Conservation (phyloP, 2,888 invertebrate species). For the Meandrusa payeni region DNA sequence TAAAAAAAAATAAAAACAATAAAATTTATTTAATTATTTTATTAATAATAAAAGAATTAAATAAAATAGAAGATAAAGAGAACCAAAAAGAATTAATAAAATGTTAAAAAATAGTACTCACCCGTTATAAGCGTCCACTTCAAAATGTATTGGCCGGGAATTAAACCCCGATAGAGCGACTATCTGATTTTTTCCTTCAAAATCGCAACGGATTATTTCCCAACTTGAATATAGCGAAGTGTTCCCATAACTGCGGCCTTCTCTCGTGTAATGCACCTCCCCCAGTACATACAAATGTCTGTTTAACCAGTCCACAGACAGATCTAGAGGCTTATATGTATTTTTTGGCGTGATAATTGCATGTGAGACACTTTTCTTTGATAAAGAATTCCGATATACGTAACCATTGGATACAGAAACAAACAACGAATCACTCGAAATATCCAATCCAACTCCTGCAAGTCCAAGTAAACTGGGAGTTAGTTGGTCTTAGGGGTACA, state of each 20-base stretch:
- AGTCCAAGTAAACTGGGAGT: too few relatives aligned
- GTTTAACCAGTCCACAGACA: conserved; percentile 95
- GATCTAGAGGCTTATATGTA: conserved; percentile 84
- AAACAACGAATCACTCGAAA: conserved; percentile 87
- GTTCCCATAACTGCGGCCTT: conserved; percentile 45
- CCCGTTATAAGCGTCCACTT: conserved; percentile 96
- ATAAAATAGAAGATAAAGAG: too few relatives aligned
- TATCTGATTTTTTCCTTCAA: conserved; percentile 86
- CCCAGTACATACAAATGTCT: conserved; percentile 91
- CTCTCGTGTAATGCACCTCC: conserved; percentile 80
- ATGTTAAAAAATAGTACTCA: conserved; percentile 52
- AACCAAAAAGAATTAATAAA: conserved; percentile 1
- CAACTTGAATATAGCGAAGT: conserved; percentile 69
- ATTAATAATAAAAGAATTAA: too few relatives aligned
- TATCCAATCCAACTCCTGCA: conserved; percentile 88
- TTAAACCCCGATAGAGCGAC: conserved; percentile 86
- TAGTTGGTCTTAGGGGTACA: too few relatives aligned
- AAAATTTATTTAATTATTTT: too few relatives aligned
- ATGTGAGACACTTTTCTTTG: conserved; percentile 60
- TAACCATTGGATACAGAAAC: conserved; percentile 87
- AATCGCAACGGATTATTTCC: conserved; percentile 88
- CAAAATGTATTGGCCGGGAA: conserved; percentile 87
- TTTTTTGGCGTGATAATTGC: conserved; percentile 80
- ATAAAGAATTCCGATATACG: conserved; percentile 79
- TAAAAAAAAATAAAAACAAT: too few relatives aligned